phyloP scores from a whole-genome alignment of 2,888 invertebrate genomes.

The Charanyca ferruginea region DNA sequence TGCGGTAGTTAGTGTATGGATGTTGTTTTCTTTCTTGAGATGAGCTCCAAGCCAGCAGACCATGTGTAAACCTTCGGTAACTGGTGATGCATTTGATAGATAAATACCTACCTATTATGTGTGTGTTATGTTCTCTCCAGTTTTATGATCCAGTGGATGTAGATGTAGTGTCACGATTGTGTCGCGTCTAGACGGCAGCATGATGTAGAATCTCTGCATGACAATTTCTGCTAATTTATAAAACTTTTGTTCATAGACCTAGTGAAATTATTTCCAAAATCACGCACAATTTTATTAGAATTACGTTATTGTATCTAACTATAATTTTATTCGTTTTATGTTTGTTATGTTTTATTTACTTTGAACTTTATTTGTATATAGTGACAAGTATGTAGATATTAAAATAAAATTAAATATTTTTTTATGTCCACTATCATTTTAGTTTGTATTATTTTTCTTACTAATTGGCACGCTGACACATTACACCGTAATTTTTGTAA shows the following conservation, averaged over 20 bases:
- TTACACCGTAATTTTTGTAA: conserved; percentile 24
- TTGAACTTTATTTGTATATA: conserved; percentile 66
- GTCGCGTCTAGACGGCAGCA: conserved; percentile 38
- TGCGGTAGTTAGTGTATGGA: conserved; percentile 56
- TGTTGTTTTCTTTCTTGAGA: conserved; percentile 44
- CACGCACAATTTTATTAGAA: conserved; percentile 49
- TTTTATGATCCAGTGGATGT: conserved; percentile 24
- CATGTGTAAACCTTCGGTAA: conserved; percentile 29
- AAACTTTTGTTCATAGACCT: conserved; percentile 27
- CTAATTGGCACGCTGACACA: conserved; percentile 50
- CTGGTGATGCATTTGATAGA: conserved; percentile 34
- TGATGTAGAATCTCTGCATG: conserved; percentile 54
- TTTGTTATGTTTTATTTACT: conserved; percentile 63
- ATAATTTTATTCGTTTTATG: conserved; percentile 58
- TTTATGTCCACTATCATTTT: conserved; percentile 64
- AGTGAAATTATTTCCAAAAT: conserved; percentile 42
- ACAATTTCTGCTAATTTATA: conserved; percentile 37
- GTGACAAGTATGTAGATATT: conserved; percentile 62
- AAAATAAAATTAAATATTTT: conserved; percentile 62
- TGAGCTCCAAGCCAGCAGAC: conserved; percentile 27
- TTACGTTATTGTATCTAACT: conserved; percentile 54
- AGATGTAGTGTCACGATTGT: conserved; percentile 37
- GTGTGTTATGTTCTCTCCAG: conserved; percentile 25
- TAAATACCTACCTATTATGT: conserved; percentile 24
- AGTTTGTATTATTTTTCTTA: conserved; percentile 63